Evolutionary conservation across 2,113 vertebrate genomes (phyloP), one percentile per base, ranked within the genome.

Genomic region (Nicator chloris): DNA sequence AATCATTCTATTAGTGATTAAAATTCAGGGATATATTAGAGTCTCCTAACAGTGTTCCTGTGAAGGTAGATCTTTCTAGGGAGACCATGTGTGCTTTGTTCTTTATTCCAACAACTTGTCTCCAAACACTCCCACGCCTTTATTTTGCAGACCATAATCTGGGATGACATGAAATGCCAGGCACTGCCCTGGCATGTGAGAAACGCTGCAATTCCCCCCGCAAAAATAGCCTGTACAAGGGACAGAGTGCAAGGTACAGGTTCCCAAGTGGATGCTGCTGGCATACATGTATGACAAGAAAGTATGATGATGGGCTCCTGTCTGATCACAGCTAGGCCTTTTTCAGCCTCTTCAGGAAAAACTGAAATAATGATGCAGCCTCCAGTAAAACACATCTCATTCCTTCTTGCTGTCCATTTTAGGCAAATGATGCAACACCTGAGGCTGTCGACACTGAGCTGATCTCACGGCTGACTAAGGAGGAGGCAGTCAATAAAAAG

Each of bases 401-500:
- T 93, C 11, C 17, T 78, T 65, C 63, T 80, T 70, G 21, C 75
- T 80, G 26, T 66, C 39, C 44, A 11, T 82, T 7, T 40, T 51
- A 49, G 37, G 40, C 16, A 84, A 47, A 72, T 76, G 81, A 92
- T 85, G 89, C 66, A 89, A 85, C 30, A 79, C 10, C 49, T 79
- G 61, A 49, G 20, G 65, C 57, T 37, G 8, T 22, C 86, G 44
- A 19, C 45, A 28, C 10, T 23, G 47, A 78, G 21, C 47, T 64
- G 60, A 63, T 84, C 44, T 88, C 57, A 64, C 30, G 59, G 42
- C 45, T 69, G 37, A 57, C 31, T 60, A 50, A 42, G 6, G 54
- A 61, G 35, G 30, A 66, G 10, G 22, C 27, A 90, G 66, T 23
- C 45, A 66, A 70, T 73, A 33, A 39, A 65, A 66, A 70, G 26